These are phyloP conservation scores for Schrankia costaestrigalis DNA, from an alignment of 2,888 invertebrate genomes.

Conservation along the genomic window DNA sequence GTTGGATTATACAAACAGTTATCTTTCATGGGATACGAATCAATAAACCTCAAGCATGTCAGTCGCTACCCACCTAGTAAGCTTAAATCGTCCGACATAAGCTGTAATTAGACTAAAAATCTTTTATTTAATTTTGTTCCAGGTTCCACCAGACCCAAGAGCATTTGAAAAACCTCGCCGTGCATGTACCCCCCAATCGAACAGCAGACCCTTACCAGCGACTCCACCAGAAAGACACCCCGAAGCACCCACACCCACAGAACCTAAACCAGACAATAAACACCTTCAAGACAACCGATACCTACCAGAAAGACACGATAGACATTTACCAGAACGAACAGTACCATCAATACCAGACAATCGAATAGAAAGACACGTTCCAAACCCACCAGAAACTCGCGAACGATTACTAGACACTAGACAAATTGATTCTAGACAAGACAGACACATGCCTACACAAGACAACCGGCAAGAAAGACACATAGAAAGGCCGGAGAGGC, in stretches of 20 bases:
- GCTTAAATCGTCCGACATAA: too few relatives aligned
- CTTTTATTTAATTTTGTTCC: slow-evolving; percentile 9
- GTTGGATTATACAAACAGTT: too few relatives aligned
- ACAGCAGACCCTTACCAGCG: slow-evolving; percentile 68
- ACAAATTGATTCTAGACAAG: slow-evolving; percentile 19
- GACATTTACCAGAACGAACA: slow-evolving; percentile 23
- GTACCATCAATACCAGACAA: slow-evolving; percentile 13
- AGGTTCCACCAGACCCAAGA: slow-evolving; percentile 72
- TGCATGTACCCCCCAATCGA: slow-evolving; percentile 69
- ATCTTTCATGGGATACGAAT: too few relatives aligned
- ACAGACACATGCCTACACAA: slow-evolving; percentile 27
- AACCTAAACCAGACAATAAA: slow-evolving; percentile 29
- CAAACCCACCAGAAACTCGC: slow-evolving; percentile 22
- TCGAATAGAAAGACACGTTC: slow-evolving; percentile 21
- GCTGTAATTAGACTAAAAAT: background rate
- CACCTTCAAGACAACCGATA: slow-evolving; percentile 16
- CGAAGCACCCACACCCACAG: slow-evolving; percentile 33
- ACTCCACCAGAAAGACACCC: slow-evolving; percentile 57
- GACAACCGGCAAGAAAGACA: slow-evolving; percentile 12
- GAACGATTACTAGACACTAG: slow-evolving; percentile 20
- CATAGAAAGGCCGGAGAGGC: slow-evolving; percentile 9
- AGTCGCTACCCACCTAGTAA: too few relatives aligned
- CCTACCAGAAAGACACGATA: slow-evolving; percentile 21
- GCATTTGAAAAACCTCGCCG: slow-evolving; percentile 72
- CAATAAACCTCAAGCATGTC: too few relatives aligned